Conservation (phyloP, 2,888 invertebrate species). For the Tryphoninae sp. region DNA sequence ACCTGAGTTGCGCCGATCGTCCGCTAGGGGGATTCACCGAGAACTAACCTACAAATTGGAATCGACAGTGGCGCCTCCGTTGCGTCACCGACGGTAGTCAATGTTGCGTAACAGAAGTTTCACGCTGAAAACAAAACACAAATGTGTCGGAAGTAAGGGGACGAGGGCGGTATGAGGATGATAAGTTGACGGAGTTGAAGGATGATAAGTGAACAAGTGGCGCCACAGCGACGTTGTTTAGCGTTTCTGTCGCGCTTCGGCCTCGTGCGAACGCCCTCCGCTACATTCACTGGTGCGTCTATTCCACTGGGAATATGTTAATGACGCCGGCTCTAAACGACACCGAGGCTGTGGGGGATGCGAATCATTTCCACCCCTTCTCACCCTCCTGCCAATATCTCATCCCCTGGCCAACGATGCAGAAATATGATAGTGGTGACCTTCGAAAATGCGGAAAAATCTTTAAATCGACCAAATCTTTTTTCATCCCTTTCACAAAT, state of each 20-base stretch:
- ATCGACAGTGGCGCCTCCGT: slow-evolving; percentile 52
- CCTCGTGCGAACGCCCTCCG: slow-evolving; percentile 24
- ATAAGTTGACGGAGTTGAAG: not conserved
- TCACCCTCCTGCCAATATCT: not conserved
- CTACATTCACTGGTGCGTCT: slow-evolving; percentile 50
- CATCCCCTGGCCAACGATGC: not conserved
- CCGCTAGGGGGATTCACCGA: not conserved
- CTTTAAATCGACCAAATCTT: slow-evolving; percentile 30
- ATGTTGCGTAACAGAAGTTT: slow-evolving; percentile 70
- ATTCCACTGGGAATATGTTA: slow-evolving; percentile 72
- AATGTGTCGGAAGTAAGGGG: slow-evolving; percentile 79
- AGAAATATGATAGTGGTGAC: slow-evolving; percentile 51
- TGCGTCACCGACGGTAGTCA: slow-evolving; percentile 61
- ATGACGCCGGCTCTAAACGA: slow-evolving; percentile 60
- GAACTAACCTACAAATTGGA: slow-evolving; percentile 34
- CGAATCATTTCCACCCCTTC: not conserved
- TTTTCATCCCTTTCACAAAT: not conserved
- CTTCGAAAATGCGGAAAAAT: slow-evolving; percentile 12
- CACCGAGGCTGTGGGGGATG: slow-evolving; percentile 9
- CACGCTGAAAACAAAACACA: slow-evolving; percentile 77
- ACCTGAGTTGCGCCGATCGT: not conserved
- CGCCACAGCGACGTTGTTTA: slow-evolving; percentile 75
- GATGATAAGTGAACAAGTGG: slow-evolving; percentile 69
- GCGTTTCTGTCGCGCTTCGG: slow-evolving; percentile 47
- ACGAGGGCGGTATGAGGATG: slow-evolving; percentile 7